Conservation (phyloP, 2,888 invertebrate species). For the Drosophila recens region DNA sequence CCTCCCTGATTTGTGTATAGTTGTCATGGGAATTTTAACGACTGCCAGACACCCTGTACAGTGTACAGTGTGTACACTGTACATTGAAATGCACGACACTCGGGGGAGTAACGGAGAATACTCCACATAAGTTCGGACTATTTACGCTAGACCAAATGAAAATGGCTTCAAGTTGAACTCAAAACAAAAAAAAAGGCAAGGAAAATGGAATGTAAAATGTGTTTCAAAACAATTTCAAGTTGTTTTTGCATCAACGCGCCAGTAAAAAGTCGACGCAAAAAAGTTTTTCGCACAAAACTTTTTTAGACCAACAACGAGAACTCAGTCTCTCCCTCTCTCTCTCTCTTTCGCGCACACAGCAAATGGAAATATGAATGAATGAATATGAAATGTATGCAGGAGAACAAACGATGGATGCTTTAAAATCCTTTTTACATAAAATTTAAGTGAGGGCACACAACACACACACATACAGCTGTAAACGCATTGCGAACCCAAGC, state of each 20-base stretch:
- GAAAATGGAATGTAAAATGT: slow-evolving; percentile 28
- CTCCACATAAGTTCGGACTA: slow-evolving; percentile 54
- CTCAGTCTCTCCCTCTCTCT: background rate
- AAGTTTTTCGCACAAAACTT: slow-evolving; percentile 59
- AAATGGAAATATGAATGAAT: slow-evolving; percentile 75
- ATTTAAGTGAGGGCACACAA: slow-evolving; percentile 60
- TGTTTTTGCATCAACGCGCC: slow-evolving; percentile 78
- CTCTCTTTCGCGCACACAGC: slow-evolving; percentile 1
- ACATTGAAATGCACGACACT: slow-evolving; percentile 62
- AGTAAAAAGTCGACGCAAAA: slow-evolving; percentile 62
- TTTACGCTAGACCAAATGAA: slow-evolving; percentile 43
- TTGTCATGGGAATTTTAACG: slow-evolving; percentile 71
- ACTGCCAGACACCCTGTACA: slow-evolving; percentile 28
- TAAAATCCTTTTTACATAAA: slow-evolving; percentile 79
- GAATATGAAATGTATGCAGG: slow-evolving; percentile 64
- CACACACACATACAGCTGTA: background rate
- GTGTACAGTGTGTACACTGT: slow-evolving; percentile 12
- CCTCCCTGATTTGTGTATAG: slow-evolving; percentile 7
- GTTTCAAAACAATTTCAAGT: slow-evolving; percentile 76
- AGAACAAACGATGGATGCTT: slow-evolving; percentile 41
- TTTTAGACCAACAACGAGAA: slow-evolving; percentile 35
- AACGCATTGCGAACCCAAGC: slow-evolving; percentile 34
- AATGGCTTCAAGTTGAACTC: slow-evolving; percentile 39
- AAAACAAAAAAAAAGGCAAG: slow-evolving; percentile 3
- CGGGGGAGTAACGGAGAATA: slow-evolving; percentile 46